Evolutionary conservation across 2,888 invertebrate species (phyloP), one percentile per base, ranked within the genome.

Genomic region (Zaprionus lineosus): DNA sequence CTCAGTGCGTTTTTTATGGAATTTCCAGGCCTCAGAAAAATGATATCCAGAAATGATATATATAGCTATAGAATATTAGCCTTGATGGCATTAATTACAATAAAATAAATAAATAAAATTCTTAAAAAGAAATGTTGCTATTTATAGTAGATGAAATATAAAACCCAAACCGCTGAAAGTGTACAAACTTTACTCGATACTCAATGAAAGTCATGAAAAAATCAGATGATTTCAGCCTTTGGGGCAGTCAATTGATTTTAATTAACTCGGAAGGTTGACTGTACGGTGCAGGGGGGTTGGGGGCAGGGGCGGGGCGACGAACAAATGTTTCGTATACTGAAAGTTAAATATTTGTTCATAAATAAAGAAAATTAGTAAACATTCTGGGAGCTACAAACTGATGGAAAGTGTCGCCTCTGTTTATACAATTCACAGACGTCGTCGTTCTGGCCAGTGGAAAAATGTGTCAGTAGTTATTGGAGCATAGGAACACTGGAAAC

Each of bases 221-320:
- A n/a, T 47, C 56, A 74, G 73, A 64, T 64, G 84, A 81, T 68
- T 83, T 74, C 56, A 70, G 58, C 73, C 61, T 59, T 56, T 68
- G 71, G 43, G 52, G 74, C 55, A 50, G 63, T 75, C 74, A 81
- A 81, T 81, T 81, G 64, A 78, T 57, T 65, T 68, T 63, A 81
- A 81, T 81, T 84, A 68, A 58, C n/a, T n/a, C n/a, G n/a, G n/a
- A n/a, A n/a, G n/a, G n/a, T n/a, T n/a, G n/a, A n/a, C n/a, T n/a
- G n/a, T n/a, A n/a, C n/a, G n/a, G n/a, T n/a, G 28, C 6, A 28
- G 8, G 0, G n/a, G 8, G 12, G 24, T 14, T 14, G 34, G 16
- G 8, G 7, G n/a, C 21, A 9, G 5, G 14, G 44, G 18, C 11
- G n/a, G 2, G 3, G 36, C 34, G 34, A 4, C 33, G 36, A 12